Conservation (phyloP, 2,888 invertebrate species). For the Zelleria hepariella region DNA sequence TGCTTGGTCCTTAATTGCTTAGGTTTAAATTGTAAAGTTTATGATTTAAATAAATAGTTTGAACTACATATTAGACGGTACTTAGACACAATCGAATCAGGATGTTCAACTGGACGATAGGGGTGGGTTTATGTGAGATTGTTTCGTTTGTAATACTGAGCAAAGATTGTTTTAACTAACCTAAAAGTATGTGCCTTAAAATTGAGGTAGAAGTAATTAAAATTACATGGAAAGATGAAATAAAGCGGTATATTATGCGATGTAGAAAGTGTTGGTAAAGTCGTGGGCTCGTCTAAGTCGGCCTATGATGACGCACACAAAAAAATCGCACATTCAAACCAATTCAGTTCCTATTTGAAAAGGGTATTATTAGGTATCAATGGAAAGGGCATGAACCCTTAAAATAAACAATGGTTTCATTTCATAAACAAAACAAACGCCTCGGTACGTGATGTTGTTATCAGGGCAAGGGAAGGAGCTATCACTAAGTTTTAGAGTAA, state of each 20-base stretch:
- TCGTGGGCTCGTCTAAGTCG: not conserved
- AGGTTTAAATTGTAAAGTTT: constrained; percentile 2
- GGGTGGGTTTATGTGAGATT: constrained; percentile 58
- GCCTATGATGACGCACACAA: no score
- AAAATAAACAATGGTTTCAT: no score
- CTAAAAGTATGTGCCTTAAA: constrained; percentile 1
- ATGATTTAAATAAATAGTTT: constrained; percentile 13
- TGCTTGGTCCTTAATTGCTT: constrained; percentile 4
- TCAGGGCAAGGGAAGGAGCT: no score
- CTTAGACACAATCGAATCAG: not conserved
- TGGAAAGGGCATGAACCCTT: no score
- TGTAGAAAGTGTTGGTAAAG: no score
- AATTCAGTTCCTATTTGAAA: no score
- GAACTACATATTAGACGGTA: not conserved
- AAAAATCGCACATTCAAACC: no score
- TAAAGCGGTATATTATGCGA: not conserved
- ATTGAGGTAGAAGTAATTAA: constrained; percentile 9
- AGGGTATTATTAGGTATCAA: no score
- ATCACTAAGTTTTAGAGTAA: no score
- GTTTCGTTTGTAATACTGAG: constrained; percentile 24
- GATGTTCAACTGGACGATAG: constrained; percentile 28
- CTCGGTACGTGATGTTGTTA: no score
- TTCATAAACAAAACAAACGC: no score
- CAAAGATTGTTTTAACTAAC: constrained; percentile 45
- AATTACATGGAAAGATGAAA: not conserved